Base-by-base conservation (phyloP, 2,797 vertebrate species). In the Miichthys miiuy region DNA sequence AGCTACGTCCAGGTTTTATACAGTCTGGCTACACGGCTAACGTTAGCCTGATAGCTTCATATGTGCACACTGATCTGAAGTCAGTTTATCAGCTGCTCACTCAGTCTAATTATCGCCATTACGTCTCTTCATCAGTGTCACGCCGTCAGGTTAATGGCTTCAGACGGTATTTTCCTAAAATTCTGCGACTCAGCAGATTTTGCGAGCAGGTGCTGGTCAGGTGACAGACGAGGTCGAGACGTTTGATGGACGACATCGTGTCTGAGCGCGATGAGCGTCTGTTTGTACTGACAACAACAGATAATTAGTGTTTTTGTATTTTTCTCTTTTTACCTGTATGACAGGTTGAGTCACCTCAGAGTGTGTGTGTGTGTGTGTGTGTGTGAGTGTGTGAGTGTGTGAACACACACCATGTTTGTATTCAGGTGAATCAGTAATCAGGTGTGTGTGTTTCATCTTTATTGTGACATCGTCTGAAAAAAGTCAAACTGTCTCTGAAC, bases 231-330 rank as follows among this genome's bases (percentile, higher is more conserved):
- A 4, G 21, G 13, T 52, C n/a, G 8, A 44, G 68, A 27, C 66
- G 13, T 27, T 16, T 42, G 55, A 42, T 47, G 1, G 56, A 17
- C 42, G 48, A 50, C 51, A 9, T 76, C 63, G 44, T 55, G 74
- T 64, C 13, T 55, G 23, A 4, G 25, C 6, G 21, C 16, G 63
- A 66, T 38, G 38, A 48, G 61, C 27, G 56, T 27, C 72, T 86
- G 82, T 91, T 89, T 89, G 77, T 84, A 79, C 27, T 84, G 14
- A 66, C 87, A 89, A 89, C 86, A 89, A 21, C 4, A 10, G 73
- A 6, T 84, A 86, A 87, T 87, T 85, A 25, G n/a, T 87, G 82
- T 88, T 86, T 86, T 77, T 63, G 72, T 87, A 58, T 75, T 58
- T 71, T 73, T 61, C 16, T 23, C 20, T 5, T 13, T 20, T 79